phyloP scores from a whole-genome alignment of 2,797 vertebrate genomes.

The Cynodonichthys magdalenae region DNA sequence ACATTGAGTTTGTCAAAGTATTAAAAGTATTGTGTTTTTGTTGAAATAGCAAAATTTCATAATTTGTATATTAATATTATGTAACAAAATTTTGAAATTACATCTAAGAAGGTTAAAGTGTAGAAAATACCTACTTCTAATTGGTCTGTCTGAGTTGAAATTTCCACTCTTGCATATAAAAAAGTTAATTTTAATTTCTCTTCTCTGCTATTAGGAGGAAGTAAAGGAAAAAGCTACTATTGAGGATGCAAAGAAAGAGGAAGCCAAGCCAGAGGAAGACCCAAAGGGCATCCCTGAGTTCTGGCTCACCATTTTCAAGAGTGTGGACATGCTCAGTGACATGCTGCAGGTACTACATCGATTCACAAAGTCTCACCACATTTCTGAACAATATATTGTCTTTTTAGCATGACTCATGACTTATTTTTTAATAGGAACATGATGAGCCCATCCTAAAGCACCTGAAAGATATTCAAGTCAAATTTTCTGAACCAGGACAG shows the following conservation, averaged over 20 bases:
- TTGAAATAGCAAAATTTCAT: too few species aligned
- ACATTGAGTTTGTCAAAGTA: background rate
- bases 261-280: constrained; percentile 79
- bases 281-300: constrained; percentile 96
- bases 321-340: constrained; percentile 95
- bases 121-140: too few species aligned
- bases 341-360: constrained; percentile 85
- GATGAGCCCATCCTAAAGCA: constrained; percentile 97
- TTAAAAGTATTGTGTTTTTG: too few species aligned
- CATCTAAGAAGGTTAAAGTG: too few species aligned
- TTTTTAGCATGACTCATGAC: constrained; percentile 12
- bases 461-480: constrained; percentile 94
- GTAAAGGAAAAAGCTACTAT: constrained; percentile 90
- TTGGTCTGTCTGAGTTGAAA: background rate
- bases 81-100: too few species aligned
- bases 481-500: constrained; percentile 92
- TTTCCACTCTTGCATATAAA: too few species aligned
- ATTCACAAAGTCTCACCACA: background rate
- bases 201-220: constrained; percentile 83
- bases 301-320: constrained; percentile 97
- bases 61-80: too few species aligned
- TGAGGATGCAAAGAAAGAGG: constrained; percentile 88
- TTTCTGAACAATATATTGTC: background rate
- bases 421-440: constrained; percentile 83
- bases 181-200: constrained; percentile 12